Conservation (phyloP, 92 coral and sea anemone species). For the Parazoanthus darwini region DNA sequence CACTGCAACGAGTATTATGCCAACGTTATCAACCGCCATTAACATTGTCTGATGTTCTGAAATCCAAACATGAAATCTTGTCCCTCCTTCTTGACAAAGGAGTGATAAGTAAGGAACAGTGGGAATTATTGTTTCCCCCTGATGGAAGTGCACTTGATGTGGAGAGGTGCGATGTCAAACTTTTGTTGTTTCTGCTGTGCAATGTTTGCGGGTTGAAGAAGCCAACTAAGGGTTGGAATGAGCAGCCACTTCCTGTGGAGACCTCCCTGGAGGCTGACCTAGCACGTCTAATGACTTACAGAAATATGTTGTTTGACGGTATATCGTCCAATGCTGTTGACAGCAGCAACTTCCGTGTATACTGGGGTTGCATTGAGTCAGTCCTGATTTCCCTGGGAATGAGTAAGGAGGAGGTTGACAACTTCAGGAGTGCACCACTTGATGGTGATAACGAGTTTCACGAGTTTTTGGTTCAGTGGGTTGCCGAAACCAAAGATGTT, state of each 20-base stretch:
- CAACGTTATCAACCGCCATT: neutral
- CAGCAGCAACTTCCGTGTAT: neutral
- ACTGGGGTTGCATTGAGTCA: neutral
- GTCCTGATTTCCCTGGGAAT: neutral
- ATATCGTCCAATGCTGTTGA: neutral
- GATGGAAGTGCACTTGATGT: conserved; percentile 7
- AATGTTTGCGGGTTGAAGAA: conserved; percentile 14
- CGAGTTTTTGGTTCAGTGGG: conserved; percentile 13
- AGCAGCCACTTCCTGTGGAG: neutral
- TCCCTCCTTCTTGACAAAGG: neutral
- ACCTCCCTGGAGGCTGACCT: conserved; percentile 16
- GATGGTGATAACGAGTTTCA: neutral
- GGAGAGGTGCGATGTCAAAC: neutral
- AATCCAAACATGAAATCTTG: neutral
- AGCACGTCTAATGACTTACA: conserved; percentile 8
- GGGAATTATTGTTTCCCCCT: neutral
- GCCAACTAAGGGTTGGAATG: conserved; percentile 21
- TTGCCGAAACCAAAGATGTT: neutral
- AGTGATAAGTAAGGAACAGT: conserved; percentile 22
- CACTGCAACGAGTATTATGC: neutral
- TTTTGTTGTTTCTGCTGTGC: neutral
- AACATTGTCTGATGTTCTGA: neutral
- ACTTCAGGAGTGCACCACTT: neutral
- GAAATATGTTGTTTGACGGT: neutral
- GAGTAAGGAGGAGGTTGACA: neutral